Base-by-base conservation (phyloP, 2,888 invertebrate species). In the Drosophila putrida region DNA sequence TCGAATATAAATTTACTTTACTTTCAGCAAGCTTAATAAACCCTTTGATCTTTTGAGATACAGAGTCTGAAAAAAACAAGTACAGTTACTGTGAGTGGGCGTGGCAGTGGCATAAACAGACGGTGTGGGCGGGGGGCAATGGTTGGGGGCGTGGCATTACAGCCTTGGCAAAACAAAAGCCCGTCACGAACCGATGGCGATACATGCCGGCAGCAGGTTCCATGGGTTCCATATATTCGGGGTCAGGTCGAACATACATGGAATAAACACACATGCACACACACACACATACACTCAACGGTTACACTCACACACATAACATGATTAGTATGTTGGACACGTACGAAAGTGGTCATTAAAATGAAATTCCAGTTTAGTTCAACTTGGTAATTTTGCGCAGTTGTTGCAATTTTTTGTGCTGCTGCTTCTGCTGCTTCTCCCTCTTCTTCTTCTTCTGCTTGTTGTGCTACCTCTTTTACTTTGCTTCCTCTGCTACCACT, bases 291-390 rank as follows among this genome's bases (percentile, higher is more conserved):
- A 33, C 15, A 55, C n/a, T 51, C 60, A 58, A 8, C 31, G 1
- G 68, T 77, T 57, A 58, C 43, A 58, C 39, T 54, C 51, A 46
- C 35, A 55, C 38, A 51, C 20, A 87, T 82, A 82, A 82, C 84
- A 85, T 84, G 80, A 90, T 91, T 90, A 90, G 90, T 84, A 91
- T 90, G 89, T 90, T 86, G 74, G 82, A 86, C 91, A 91, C 90
- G 91, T 91, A 90, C 82, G 79, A 83, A 90, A 90, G 90, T 90
- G 90, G 90, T 90, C 90, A 91, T 91, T 91, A 91, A 91, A 90
- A 89, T 86, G 79, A 81, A 88, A 89, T 84, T 88, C 88, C 77
- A 86, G 86, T 86, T 86, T 82, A 82, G 84, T 86, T 88, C 84
- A 86, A 87, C 83, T 87, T 87, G 88, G 87, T 82, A 87, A 86